Percentiles rank a stretch among this genome's conserved stretches.
phyloP scores from a whole-genome alignment of 2,113 vertebrate species.

The Nycticebus coucang region DNA sequence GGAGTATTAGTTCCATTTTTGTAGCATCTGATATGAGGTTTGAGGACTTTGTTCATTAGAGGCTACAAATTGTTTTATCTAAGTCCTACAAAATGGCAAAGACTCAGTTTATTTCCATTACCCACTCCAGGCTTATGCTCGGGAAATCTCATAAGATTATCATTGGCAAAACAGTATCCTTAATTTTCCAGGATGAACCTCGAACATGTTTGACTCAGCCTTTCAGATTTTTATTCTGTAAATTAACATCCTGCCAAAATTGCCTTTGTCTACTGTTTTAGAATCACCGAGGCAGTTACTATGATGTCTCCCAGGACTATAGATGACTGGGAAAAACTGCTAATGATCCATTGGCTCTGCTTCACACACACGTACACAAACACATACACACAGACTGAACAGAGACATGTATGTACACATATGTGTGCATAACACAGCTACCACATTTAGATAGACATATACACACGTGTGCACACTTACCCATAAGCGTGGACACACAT shows the following conservation, averaged over 20 bases:
- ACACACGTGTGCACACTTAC: neutral
- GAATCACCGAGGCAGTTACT: conserved; percentile 6
- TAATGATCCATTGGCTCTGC: neutral
- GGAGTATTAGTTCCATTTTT: neutral
- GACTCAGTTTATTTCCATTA: neutral
- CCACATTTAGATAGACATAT: neutral
- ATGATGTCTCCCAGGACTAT: conserved; percentile 9
- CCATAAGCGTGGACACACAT: neutral
- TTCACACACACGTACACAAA: neutral
- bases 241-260: conserved; percentile 40
- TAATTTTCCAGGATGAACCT: conserved; percentile 18
- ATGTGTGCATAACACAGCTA: neutral
- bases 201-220: neutral
- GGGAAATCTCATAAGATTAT: neutral
- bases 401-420: neutral
- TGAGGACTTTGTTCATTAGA: neutral
- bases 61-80: conserved; percentile 27
- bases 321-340: conserved; percentile 5
- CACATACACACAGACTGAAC: neutral
- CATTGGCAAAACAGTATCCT: conserved; percentile 41
- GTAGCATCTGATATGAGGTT: neutral
- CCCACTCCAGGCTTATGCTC: neutral
- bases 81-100: conserved; percentile 37
- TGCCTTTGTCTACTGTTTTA: neutral
- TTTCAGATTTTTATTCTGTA: conserved; percentile 36